phyloP scores from a whole-genome alignment of 2,888 invertebrate species.

The Zaprionus lineosus region DNA sequence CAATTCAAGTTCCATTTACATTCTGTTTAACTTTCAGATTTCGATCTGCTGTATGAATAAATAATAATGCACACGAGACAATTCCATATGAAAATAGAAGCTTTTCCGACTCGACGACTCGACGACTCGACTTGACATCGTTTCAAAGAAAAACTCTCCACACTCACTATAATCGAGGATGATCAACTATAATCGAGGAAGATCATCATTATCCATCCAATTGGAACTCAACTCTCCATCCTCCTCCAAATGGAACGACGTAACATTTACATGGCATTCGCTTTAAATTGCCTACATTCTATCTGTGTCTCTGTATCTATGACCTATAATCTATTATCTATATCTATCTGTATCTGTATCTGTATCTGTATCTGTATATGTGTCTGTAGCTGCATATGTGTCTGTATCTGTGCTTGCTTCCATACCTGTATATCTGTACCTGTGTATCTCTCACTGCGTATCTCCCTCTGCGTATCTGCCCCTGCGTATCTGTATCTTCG shows the following conservation, averaged over 20 bases:
- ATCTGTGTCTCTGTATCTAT: background rate
- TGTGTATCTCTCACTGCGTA: too few relatives aligned
- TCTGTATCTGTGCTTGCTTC: conserved; percentile 5
- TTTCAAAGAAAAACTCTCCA: conserved; percentile 5
- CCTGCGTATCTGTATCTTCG: background rate
- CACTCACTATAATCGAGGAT: conserved; percentile 50
- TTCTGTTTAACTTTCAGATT: too few relatives aligned
- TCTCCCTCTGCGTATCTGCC: too few relatives aligned
- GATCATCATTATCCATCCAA: conserved; percentile 40
- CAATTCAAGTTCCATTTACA: too few relatives aligned
- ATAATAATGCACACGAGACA: conserved; percentile 7
- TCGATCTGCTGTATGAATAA: conserved; percentile 19
- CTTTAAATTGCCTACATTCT: background rate
- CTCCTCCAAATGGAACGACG: conserved; percentile 38
- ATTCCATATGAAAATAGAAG: too few relatives aligned
- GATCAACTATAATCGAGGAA: conserved; percentile 51
- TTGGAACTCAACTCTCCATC: conserved; percentile 7
- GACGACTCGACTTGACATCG: too few relatives aligned
- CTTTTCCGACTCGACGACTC: too few relatives aligned
- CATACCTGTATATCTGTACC: conserved; percentile 30
- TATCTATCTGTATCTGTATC: conserved; percentile 4
- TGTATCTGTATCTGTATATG: background rate
- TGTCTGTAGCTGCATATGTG: too few relatives aligned
- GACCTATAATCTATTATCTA: background rate
- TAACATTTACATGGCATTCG: conserved; percentile 22